These are phyloP conservation scores for Cavia aperea DNA, from an alignment of 2,113 vertebrate genomes.

Conservation along the genomic window DNA sequence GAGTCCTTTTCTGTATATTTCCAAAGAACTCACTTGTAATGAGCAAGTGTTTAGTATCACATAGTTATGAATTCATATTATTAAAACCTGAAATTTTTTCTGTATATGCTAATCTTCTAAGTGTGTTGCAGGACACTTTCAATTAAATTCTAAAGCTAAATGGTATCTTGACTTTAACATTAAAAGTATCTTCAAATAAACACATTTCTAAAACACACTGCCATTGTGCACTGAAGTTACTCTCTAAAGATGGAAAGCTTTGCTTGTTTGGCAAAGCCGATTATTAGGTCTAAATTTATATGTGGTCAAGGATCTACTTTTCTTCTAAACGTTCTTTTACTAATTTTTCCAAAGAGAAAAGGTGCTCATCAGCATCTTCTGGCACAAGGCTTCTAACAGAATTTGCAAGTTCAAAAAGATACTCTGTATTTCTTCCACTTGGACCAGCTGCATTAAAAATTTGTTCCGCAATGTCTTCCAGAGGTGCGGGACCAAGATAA, in stretches of 20 bases:
- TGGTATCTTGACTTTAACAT: constrained; percentile 46
- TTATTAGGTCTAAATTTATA: constrained; percentile 49
- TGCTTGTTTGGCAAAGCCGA: constrained; percentile 23
- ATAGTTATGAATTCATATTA: constrained; percentile 37
- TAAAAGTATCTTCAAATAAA: constrained; percentile 57
- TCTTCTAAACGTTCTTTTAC: constrained; percentile 83
- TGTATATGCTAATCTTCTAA: constrained; percentile 24
- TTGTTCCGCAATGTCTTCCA: constrained; percentile 94
- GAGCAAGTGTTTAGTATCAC: constrained; percentile 39
- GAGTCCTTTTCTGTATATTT: constrained; percentile 35
- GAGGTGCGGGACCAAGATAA: constrained; percentile 94
- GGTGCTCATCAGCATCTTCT: constrained; percentile 89
- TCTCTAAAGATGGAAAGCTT: constrained; percentile 39
- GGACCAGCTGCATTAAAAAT: constrained; percentile 87
- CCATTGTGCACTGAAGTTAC: constrained; percentile 31
- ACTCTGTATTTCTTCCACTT: constrained; percentile 93
- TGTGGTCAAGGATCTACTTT: constrained; percentile 68
- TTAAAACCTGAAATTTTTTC: constrained; percentile 45
- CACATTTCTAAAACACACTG: constrained; percentile 30
- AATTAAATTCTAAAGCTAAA: constrained; percentile 38
- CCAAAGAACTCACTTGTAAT: constrained; percentile 39
- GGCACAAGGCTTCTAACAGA: constrained; percentile 88
- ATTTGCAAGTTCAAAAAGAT: constrained; percentile 92
- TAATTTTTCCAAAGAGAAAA: constrained; percentile 91
- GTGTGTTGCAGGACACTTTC: constrained; percentile 39